A percentile compares a stretch with the other conserved stretches of the same genome.
These are phyloP conservation scores for Hirtodrosophila duncani DNA, from an alignment of 2,888 invertebrate species.

Conservation along the genomic window DNA sequence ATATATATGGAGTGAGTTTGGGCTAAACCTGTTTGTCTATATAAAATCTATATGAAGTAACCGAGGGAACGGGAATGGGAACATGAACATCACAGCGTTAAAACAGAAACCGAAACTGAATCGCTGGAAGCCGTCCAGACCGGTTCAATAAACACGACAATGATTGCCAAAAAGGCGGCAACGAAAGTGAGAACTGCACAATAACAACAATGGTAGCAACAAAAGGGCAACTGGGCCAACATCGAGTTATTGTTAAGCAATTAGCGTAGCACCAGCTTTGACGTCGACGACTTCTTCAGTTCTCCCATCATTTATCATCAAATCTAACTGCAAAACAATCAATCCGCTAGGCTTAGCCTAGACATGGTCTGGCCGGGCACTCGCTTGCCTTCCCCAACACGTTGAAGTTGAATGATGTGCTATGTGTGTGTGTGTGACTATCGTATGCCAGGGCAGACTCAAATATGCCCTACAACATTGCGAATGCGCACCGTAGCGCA, in stretches of 20 bases:
- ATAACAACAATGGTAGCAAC: slow-evolving; percentile 1
- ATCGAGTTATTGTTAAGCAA: slow-evolving; percentile 18
- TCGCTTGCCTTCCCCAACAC: too few relatives aligned
- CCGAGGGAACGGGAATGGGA: slow-evolving; percentile 18
- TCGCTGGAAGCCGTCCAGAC: slow-evolving; percentile 26
- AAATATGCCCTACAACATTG: slow-evolving; percentile 24
- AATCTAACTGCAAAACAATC: slow-evolving; percentile 42
- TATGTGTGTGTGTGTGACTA: background rate
- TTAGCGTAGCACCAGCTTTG: slow-evolving; percentile 17
- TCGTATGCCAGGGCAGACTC: slow-evolving; percentile 1
- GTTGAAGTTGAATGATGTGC: too few relatives aligned
- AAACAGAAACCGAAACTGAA: too few relatives aligned
- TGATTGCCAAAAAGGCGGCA: slow-evolving; percentile 28
- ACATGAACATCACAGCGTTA: background rate
- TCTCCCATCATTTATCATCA: slow-evolving; percentile 53
- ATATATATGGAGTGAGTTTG: background rate
- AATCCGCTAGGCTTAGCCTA: slow-evolving; percentile 9
- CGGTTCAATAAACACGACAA: slow-evolving; percentile 34
- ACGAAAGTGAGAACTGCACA: slow-evolving; percentile 57
- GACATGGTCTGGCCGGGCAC: slow-evolving; percentile 11
- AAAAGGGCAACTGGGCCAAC: slow-evolving; percentile 2
- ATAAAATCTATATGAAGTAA: slow-evolving; percentile 17
- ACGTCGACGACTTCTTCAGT: too few relatives aligned
- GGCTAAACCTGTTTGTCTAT: slow-evolving; percentile 11
- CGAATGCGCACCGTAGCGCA: slow-evolving; percentile 37